phyloP scores from a whole-genome alignment of 2,888 invertebrate species.

The Hypselothyrea guttata region DNA sequence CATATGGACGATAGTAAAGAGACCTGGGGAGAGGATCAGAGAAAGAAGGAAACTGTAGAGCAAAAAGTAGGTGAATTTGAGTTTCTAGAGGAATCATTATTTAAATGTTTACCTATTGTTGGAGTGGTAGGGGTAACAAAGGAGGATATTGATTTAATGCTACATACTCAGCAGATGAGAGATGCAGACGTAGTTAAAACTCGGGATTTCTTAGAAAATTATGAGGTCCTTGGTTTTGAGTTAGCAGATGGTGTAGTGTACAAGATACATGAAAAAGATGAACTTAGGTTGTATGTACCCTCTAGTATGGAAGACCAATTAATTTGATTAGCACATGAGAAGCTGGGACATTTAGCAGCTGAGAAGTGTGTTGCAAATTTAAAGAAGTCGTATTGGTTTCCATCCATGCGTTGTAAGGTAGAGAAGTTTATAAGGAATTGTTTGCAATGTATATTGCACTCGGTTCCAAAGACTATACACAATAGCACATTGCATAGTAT shows the following conservation, averaged over 20 bases:
- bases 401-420: neutral
- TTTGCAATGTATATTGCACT: neutral
- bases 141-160: neutral
- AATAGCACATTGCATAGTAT: slow-evolving; percentile 1
- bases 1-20: neutral
- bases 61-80: neutral
- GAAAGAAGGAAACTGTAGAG: no score
- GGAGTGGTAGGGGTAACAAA: neutral
- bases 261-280: neutral
- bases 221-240: neutral
- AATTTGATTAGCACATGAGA: neutral
- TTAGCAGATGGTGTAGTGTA: neutral
- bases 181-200: neutral
- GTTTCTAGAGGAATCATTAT: neutral
- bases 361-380: neutral
- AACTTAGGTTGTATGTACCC: neutral
- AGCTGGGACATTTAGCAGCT: neutral
- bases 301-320: neutral
- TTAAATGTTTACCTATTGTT: neutral
- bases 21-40: neutral
- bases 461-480: neutral
- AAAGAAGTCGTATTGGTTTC: neutral
- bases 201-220: neutral
- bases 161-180: neutral
- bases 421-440: neutral